Base-by-base conservation (phyloP, 2,888 invertebrate species). In the Latrodectus hesperus region DNA sequence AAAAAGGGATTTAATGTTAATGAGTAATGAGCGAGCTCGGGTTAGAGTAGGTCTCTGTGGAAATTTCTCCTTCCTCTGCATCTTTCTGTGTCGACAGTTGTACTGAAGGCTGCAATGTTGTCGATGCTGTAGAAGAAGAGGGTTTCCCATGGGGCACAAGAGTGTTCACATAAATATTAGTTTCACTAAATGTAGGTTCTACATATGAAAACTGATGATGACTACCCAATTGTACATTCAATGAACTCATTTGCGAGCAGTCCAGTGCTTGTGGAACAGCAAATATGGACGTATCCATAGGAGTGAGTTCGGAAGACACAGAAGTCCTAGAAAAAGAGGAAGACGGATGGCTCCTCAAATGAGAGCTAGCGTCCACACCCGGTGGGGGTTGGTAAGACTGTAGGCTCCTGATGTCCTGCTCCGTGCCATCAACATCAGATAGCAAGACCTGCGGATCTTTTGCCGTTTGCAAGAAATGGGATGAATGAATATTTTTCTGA, bases 201-300 rank as follows among this genome's bases (percentile, higher is more conserved):
- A 82, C 77, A 75, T 87, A 82, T 81, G 87, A 87, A 87, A 87
- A 77, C 71, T 72, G 88, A 88, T 88, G 82, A 88, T 78, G 82
- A 85, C 85, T 85, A 65, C 79, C 87, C 53, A 92, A 90, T 87
- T 92, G 92, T 92, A 93, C 91, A 90, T 92, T 92, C 65, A 92
- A 90, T 79, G 92, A 92, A 68, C 92, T 92, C 14, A 92, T 91
- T 89, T 92, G 92, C 17, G 92, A 91, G 76, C 92, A 92, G 90
- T 92, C 92, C 88, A 92, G 90, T 88, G 91, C 90, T 84, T 90
- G 91, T 72, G 91, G 90, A 38, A 76, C 84, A 90, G 90, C 75
- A 90, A 90, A 90, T 90, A 91, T 90, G 88, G 91, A 91, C 82
- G 91, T 90, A 85, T 91, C 91, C 90, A 90, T 90, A 90, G 88